A percentile compares a stretch with the other conserved stretches of the same genome.
These are phyloP conservation scores for Sebastes baramenuke DNA, from an alignment of 2,797 vertebrate genomes.

Conservation along the genomic window DNA sequence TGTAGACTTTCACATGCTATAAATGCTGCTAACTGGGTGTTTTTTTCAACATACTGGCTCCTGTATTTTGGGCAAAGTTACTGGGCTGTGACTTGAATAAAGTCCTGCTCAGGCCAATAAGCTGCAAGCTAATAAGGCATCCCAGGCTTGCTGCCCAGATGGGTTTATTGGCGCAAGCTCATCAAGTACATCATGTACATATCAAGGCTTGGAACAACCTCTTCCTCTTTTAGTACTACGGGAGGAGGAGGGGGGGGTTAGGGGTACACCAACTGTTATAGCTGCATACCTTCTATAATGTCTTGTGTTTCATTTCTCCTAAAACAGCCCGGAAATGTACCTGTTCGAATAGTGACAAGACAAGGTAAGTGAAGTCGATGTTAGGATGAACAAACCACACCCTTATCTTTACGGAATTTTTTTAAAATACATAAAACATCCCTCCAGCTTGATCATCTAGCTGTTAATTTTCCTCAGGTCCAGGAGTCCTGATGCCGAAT, in stretches of 20 bases:
- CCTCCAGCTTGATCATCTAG: background rate
- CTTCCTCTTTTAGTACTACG: background rate
- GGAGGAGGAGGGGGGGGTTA: too few relatives aligned
- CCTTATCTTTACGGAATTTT: background rate
- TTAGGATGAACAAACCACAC: background rate
- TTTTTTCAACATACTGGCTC: background rate
- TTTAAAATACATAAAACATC: background rate
- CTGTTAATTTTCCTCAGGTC: constrained; percentile 62
- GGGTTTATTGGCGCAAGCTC: constrained; percentile 8
- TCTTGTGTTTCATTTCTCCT: background rate
- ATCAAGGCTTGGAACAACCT: background rate
- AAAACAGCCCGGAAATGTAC: constrained; percentile 87
- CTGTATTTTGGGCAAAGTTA: background rate
- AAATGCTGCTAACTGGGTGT: background rate
- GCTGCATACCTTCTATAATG: background rate
- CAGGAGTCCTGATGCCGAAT: constrained; percentile 78
- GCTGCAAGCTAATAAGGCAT: constrained; percentile 1
- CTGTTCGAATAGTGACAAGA: constrained; percentile 86
- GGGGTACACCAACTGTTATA: background rate
- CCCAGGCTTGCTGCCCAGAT: constrained; percentile 17
- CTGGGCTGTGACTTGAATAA: constrained; percentile 1
- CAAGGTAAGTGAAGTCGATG: constrained; percentile 76
- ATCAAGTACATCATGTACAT: constrained; percentile 2
- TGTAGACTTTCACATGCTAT: background rate
- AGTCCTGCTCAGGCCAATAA: background rate